A percentile compares a stretch with the other conserved stretches of the same genome.
phyloP scores from a whole-genome alignment of 2,888 invertebrate species.

The Latheticus oryzae region DNA sequence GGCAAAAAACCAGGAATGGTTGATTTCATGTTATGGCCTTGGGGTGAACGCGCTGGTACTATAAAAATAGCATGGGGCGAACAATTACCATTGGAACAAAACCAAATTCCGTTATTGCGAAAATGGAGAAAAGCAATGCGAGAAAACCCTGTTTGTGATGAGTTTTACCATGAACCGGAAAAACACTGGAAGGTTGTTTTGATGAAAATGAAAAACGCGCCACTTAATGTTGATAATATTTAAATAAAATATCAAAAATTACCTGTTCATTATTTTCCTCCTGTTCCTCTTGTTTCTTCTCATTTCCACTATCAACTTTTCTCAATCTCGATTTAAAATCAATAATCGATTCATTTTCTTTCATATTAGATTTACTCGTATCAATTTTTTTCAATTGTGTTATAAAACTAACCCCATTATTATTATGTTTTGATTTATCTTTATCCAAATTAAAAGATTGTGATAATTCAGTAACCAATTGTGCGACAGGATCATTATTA shows the following conservation, averaged over 20 bases:
- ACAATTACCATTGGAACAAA: constrained; percentile 47
- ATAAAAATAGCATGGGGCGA: constrained; percentile 47
- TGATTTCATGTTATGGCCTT: constrained; percentile 59
- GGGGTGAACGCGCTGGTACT: constrained; percentile 52
- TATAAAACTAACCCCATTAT: constrained; percentile 65
- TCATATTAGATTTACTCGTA: constrained; percentile 68
- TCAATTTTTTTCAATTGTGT: constrained; percentile 79
- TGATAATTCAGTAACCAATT: constrained; percentile 85
- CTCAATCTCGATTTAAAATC: constrained; percentile 87
- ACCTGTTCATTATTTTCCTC: constrained; percentile 17
- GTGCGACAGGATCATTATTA: constrained; percentile 79
- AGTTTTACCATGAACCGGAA: constrained; percentile 52
- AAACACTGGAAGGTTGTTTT: constrained; percentile 52
- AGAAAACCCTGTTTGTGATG: constrained; percentile 46
- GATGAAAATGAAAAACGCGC: constrained; percentile 44
- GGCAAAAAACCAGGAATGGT: constrained; percentile 61
- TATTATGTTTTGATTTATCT: constrained; percentile 50
- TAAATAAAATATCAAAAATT: constrained; percentile 21
- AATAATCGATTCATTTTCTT: constrained; percentile 73
- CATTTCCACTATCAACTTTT: constrained; percentile 76
- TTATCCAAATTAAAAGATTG: constrained; percentile 83
- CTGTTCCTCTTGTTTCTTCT: constrained; percentile 57
- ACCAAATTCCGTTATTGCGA: constrained; percentile 48
- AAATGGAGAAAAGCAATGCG: constrained; percentile 54
- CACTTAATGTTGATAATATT: constrained; percentile 52